Base-by-base conservation (phyloP, 2,888 invertebrate species). In the Eremobia ochroleuca region DNA sequence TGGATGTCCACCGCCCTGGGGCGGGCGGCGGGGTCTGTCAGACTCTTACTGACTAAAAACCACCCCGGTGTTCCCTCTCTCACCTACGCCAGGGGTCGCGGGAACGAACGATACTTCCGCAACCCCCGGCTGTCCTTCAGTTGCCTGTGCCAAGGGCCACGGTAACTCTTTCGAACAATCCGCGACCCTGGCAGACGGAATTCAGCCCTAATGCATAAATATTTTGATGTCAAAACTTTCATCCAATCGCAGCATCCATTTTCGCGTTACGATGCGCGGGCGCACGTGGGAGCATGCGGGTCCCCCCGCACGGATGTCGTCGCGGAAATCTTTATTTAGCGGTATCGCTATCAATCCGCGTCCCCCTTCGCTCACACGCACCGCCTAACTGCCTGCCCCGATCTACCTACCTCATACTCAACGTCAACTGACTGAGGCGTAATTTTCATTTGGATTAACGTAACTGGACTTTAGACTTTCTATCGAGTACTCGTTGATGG, bases 311-410 rank as follows among this genome's bases (percentile, higher is more conserved):
- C 96, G 96, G 96, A 96, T 95, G 96, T 92, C 89, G 89, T 86
- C 94, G 88, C 96, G 96, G 96, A 97, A 94, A 96, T 97, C 96
- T 97, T 96, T 94, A 96, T 96, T 97, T 96, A 96, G 94, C 91
- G 92, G 93, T 92, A 95, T 93, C 94, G 94, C 94, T 93, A 95
- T 94, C 94, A 92, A 92, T 92, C 90, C 92, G 92, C 90, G 88
- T 79, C 86, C 90, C 91, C 96, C 95, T 93, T 91, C 92, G 95
- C 93, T 95, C 96, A 95, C 96, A 96, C 96, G 95, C 92, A 91
- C 91, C 83, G 85, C 74, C 34, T 70, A 77, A 83, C 88, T 88
- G 83, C 85, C 76, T 83, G 75, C 59, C 64, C 69, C 59, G 52
- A 59, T 59, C 84, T 66, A 76, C 72, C 76, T 83, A 69, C 59